Evolutionary conservation across 2,797 vertebrate genomes (phyloP).

Genomic region (Anabacerthia variegaticeps): DNA sequence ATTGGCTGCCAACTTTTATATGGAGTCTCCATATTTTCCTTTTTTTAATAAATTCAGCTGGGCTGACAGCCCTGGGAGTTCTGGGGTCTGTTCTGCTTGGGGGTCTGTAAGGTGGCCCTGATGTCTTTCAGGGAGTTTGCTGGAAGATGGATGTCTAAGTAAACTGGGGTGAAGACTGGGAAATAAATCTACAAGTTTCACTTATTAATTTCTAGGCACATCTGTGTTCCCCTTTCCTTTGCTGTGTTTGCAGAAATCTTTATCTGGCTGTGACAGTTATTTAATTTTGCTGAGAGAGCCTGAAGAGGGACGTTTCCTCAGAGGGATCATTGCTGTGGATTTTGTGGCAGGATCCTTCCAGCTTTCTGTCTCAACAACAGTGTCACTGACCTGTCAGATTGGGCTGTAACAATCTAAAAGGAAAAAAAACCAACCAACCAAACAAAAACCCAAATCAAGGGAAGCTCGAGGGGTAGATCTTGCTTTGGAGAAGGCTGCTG

Average conservation of each 20-base stretch:
- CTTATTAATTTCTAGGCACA: not conserved
- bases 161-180: not conserved
- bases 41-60: not conserved
- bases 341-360: not conserved
- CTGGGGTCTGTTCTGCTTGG: not conserved
- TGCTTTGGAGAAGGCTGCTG: not conserved
- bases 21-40: not conserved
- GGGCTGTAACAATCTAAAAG: not conserved
- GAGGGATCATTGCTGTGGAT: not conserved
- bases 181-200: not conserved
- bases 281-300: not conserved
- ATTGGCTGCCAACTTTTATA: not conserved
- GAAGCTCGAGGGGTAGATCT: not conserved
- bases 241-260: not conserved
- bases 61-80: not conserved
- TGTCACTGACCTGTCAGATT: not conserved
- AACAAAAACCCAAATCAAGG: not conserved
- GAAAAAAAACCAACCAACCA: not conserved
- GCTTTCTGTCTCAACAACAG: not conserved
- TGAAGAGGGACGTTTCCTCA: not conserved
- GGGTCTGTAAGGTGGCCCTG: not conserved
- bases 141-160: not conserved
- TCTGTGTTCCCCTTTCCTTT: not conserved
- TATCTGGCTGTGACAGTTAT: not conserved
- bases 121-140: not conserved